Conservation (phyloP, 2,888 invertebrate species). For the Aethes cnicana region DNA sequence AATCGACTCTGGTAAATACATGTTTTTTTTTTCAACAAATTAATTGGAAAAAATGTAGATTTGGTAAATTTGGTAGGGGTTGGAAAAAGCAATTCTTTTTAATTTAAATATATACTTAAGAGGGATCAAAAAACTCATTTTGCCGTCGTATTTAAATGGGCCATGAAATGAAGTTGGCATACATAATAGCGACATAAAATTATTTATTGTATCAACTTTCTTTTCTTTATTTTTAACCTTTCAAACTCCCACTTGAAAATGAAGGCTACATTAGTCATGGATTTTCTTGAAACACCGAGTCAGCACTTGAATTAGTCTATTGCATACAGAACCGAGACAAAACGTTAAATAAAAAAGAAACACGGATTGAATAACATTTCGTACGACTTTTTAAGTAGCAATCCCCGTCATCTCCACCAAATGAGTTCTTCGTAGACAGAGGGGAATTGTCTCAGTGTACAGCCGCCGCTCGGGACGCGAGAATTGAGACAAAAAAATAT, state of each 20-base stretch:
- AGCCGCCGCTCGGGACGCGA: conserved; percentile 49
- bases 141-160: too few species aligned
- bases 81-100: too few species aligned
- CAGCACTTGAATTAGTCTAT: conserved; percentile 20
- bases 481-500: conserved; percentile 62
- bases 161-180: too few species aligned
- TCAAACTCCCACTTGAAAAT: too few species aligned
- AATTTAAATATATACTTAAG: neutral
- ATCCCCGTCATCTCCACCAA: conserved; percentile 51
- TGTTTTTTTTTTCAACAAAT: too few species aligned
- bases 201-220: too few species aligned
- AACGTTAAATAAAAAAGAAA: conserved; percentile 29
- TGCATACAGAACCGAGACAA: conserved; percentile 16
- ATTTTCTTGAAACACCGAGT: conserved; percentile 1
- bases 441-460: conserved; percentile 57
- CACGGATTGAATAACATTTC: conserved; percentile 31
- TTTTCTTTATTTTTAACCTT: too few species aligned
- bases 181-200: too few species aligned
- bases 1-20: conserved; percentile 17
- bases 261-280: too few species aligned
- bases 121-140: conserved; percentile 1
- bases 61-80: neutral
- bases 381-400: conserved; percentile 34
- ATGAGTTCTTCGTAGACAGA: conserved; percentile 58
- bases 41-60: conserved; percentile 3